Evolutionary conservation across 2,797 vertebrate genomes (phyloP), one percentile per base, ranked within the genome.

Genomic region (Sebastes melanostomus): DNA sequence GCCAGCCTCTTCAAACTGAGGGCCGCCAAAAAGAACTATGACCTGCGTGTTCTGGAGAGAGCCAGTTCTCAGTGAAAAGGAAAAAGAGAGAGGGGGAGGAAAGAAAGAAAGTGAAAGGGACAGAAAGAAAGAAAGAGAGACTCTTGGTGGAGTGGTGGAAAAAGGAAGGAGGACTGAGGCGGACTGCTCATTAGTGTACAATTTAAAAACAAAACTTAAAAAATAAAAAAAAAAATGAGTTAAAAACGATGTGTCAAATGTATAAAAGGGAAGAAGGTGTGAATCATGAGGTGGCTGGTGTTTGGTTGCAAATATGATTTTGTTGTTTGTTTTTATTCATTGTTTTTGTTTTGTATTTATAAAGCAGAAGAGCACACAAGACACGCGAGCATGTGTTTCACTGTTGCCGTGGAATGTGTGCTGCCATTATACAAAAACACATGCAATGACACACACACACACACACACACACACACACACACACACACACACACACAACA

Each of bases 1-100:
- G 96, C 96, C 88, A 97, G 97, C 95, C 97, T 97, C 95, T 99
- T 99, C 96, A 98, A 98, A 92, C 97, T 99, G 92, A 96, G 98
- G 38, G 96, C 97, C 75, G 96, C 98, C 96, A 98, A 98, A 97
- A 98, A 97, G 96, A 99, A 98, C 97, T 98, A 98, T 84, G 98
- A 99, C 94, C 92, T 99, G 94, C 96, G 98, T 52, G 96, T 99
- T 90, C 96, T 99, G 94, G 98, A 99, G 95, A 96, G 97, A 82
- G 98, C 98, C 83, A 99, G 98, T 92, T 99, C 98, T 63, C 98
- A 99, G 94, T 99, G 96, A 96, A 91, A 76, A 77, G 86, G 90
- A 78, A 69, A 72, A 82, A 90, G 80, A 73, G 59, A 89, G 80
- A 73, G 60, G 52, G 78, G 71, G 80, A 78, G 90, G 89, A 81